These are phyloP conservation scores for Deroptyus accipitrinus DNA, from an alignment of 2,113 vertebrate genomes.

Conservation along the genomic window DNA sequence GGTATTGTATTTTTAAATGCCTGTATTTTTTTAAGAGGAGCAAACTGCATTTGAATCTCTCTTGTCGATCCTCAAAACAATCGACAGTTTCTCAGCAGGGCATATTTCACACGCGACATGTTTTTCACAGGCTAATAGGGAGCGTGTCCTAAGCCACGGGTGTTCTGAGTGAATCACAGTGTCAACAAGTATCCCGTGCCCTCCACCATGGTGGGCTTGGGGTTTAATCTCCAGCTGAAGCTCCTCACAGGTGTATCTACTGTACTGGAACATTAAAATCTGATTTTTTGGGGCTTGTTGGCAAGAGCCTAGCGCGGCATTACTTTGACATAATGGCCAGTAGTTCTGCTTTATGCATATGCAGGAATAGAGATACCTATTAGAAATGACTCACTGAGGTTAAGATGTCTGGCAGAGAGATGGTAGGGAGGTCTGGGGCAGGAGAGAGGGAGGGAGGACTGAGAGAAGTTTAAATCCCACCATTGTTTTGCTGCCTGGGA, in stretches of 20 bases:
- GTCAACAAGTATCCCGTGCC: neutral
- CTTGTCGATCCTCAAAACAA: neutral
- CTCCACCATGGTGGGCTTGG: rapidly evolving
- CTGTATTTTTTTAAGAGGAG: neutral
- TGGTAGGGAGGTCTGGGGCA: neutral
- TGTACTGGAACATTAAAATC: neutral
- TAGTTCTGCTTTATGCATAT: neutral
- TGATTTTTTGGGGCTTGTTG: neutral
- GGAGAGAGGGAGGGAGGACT: neutral
- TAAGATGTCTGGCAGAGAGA: neutral
- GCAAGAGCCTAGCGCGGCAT: neutral
- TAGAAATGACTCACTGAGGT: neutral
- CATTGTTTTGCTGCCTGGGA: neutral
- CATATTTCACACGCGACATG: neutral
- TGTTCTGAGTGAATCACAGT: neutral
- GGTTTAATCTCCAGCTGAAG: rapidly evolving
- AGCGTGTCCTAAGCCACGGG: rapidly evolving
- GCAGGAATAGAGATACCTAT: neutral
- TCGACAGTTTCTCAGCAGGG: neutral
- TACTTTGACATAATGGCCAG: neutral
- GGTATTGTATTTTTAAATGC: neutral
- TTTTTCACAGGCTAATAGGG: neutral
- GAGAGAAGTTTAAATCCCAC: neutral
- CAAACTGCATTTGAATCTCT: neutral
- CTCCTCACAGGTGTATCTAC: neutral